Evolutionary conservation across 2,113 vertebrate genomes (phyloP), one percentile per base, ranked within the genome.

Genomic region (Tetrax tetrax): DNA sequence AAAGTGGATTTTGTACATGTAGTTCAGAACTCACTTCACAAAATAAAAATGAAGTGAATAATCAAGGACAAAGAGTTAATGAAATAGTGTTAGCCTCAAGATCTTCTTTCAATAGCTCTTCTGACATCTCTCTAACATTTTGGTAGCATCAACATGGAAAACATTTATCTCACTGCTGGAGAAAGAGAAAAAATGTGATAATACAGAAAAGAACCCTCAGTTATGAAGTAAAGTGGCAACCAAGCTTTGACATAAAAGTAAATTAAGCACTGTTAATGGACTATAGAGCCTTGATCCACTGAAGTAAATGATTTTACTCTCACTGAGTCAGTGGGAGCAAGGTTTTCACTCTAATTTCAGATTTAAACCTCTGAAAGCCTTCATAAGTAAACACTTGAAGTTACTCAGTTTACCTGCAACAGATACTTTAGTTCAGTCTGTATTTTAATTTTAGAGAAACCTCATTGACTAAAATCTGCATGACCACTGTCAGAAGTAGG

Each of bases 1-100:
- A 96, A 92, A 64, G 38, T 65, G n/a, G 41, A 89, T 95, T 95
- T 95, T 80, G n/a, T 93, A 68, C 38, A 45, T 9, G 24, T n/a
- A 63, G 64, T 54, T 91, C 57, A 79, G 56, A 90, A 93, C 80
- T 92, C 43, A 45, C 22, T 54, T 88, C 53, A 91, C 21, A 64
- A 61, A 89, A 70, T n/a, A 60, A 90, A 90, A 90, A 65, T 37
- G 7, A 64, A 93, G 28, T n/a, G 41, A 91, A 86, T 79, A 83
- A 88, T 93, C 59, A 90, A 88, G 65, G 66, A 54, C 7, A 12
- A 94, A 94, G 51, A 77, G 50, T 64, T 94, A 82, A 96, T 87
- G 69, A 95, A 93, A 81, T 7, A 48, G 10, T 37, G n/a, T 72
- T 70, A 76, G 35, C 53, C 54, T 76, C 81, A 79, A 90, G 29